phyloP scores from a whole-genome alignment of 2,888 invertebrate genomes.

The Oegoconia quadripuncta region DNA sequence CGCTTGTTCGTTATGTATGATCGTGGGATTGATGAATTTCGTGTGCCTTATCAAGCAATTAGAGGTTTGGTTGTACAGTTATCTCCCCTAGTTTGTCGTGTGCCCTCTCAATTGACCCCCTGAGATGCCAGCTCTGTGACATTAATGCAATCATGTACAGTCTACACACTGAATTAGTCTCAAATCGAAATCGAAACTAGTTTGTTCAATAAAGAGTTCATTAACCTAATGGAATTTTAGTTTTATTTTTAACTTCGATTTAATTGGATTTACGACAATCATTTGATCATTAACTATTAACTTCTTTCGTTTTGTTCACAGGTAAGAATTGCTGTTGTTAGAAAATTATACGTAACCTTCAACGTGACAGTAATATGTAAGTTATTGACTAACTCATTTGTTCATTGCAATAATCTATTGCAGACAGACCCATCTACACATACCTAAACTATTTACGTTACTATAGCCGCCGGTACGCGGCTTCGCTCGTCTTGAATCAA shows the following conservation, averaged over 20 bases:
- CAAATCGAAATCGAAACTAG: constrained; percentile 17
- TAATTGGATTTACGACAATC: too few species aligned
- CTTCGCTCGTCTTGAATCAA: too few species aligned
- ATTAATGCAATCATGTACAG: constrained; percentile 38
- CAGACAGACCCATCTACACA: neutral
- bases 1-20: constrained; percentile 6
- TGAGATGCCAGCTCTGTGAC: constrained; percentile 41
- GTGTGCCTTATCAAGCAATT: constrained; percentile 29
- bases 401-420: constrained; percentile 1
- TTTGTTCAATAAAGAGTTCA: constrained; percentile 6
- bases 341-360: constrained; percentile 32
- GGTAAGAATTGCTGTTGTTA: constrained; percentile 24
- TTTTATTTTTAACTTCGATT: neutral
- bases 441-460: neutral
- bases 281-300: too few species aligned
- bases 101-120: constrained; percentile 63
- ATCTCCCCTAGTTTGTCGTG: constrained; percentile 41
- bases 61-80: constrained; percentile 32
- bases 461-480: too few species aligned
- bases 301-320: constrained; percentile 27
- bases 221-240: constrained; percentile 10
- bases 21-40: constrained; percentile 20
- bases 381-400: constrained; percentile 13
- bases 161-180: constrained; percentile 9
- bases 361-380: constrained; percentile 37